Evolutionary conservation across 2,888 invertebrate genomes (phyloP).

Genomic region (Fissipunctia ypsillon): DNA sequence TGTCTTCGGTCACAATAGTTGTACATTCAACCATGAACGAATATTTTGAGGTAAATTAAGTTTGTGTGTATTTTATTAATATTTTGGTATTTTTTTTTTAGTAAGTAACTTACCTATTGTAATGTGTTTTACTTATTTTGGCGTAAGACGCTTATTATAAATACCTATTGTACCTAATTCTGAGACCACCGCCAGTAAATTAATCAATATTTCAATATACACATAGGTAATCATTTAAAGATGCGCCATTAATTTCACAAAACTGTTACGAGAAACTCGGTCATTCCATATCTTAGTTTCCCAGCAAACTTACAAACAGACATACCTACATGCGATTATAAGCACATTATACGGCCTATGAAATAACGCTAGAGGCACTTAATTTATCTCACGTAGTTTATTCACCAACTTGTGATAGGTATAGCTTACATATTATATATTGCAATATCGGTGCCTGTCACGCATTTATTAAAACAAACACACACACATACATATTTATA

Average conservation of each 20-base stretch:
- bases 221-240: constrained; percentile 7
- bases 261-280: background rate
- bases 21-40: constrained; percentile 26
- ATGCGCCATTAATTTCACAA: background rate
- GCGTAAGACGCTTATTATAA: too few relatives aligned
- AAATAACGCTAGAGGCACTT: constrained; percentile 26
- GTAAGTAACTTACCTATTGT: background rate
- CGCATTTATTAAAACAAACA: background rate
- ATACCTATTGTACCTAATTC: too few relatives aligned
- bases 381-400: constrained; percentile 8
- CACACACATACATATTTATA: background rate
- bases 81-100: background rate
- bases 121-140: too few relatives aligned
- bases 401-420: background rate
- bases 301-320: constrained; percentile 12
- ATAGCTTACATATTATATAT: background rate
- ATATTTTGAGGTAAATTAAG: background rate
- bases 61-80: constrained; percentile 1
- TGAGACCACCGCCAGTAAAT: too few relatives aligned
- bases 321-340: constrained; percentile 27
- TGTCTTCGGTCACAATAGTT: constrained; percentile 35
- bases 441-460: constrained; percentile 23
- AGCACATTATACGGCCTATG: constrained; percentile 16
- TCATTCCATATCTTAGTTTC: background rate
- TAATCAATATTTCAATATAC: too few relatives aligned